Percentiles rank a stretch among this genome's conserved stretches.
Evolutionary conservation across 2,888 invertebrate species (phyloP).

Genomic region (Leucophenga maculata): DNA sequence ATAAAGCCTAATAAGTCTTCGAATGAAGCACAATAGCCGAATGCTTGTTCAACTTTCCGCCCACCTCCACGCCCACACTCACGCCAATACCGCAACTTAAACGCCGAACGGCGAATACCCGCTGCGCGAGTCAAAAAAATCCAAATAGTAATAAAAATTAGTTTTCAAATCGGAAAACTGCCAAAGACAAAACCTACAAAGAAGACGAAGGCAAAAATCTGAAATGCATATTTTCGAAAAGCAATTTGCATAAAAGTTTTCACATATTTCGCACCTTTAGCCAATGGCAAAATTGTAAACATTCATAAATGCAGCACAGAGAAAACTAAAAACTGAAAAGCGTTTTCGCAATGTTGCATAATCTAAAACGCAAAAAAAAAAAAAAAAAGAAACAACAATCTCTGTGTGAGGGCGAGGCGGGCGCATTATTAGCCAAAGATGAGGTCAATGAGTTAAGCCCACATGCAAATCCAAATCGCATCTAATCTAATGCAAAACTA

Average conservation of each 20-base stretch:
- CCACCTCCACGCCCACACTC: no score
- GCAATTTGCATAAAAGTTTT: slow-evolving; percentile 20
- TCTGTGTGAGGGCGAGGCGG: neutral
- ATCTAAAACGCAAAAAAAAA: neutral
- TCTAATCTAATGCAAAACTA: no score
- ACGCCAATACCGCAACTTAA: no score
- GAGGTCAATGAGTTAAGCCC: slow-evolving; percentile 14
- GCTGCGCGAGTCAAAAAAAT: neutral
- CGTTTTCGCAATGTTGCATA: slow-evolving; percentile 8
- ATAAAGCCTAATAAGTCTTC: no score
- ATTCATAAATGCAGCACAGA: neutral
- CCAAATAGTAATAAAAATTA: neutral
- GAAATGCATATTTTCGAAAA: neutral
- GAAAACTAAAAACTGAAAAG: neutral
- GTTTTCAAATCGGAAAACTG: neutral
- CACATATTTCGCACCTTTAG: slow-evolving; percentile 17
- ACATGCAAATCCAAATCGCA: neutral
- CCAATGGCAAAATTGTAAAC: slow-evolving; percentile 10
- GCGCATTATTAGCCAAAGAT: neutral
- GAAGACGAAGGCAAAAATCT: neutral
- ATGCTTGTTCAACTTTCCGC: no score
- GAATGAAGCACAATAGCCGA: no score
- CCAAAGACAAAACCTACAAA: neutral
- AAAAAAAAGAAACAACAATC: no score
- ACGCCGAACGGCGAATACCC: no score